phyloP scores from a whole-genome alignment of 2,113 vertebrate species.

The Chaetodon auriga region DNA sequence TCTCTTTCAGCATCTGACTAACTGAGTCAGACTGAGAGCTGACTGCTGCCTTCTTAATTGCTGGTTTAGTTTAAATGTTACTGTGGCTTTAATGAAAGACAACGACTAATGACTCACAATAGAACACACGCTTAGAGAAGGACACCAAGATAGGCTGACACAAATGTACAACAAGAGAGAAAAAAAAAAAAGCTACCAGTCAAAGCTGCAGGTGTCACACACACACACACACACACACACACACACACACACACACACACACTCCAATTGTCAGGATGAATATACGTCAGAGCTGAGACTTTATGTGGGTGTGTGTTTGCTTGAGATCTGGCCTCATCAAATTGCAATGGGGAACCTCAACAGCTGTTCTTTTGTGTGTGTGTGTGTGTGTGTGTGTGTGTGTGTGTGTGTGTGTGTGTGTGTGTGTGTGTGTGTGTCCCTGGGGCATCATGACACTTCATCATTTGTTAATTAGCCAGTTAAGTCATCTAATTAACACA shows the following conservation, averaged over 20 bases:
- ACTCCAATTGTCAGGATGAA: slow-evolving; percentile 13
- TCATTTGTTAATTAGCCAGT: slow-evolving; percentile 77
- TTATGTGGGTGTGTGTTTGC: slow-evolving; percentile 10
- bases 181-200: not conserved
- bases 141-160: not conserved
- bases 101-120: not conserved
- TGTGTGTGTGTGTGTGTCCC: slow-evolving; percentile 44
- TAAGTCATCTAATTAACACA: slow-evolving; percentile 77
- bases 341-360: slow-evolving; percentile 52
- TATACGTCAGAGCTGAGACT: slow-evolving; percentile 1
- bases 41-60: not conserved
- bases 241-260: no score
- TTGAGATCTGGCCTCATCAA: slow-evolving; percentile 49
- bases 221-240: slow-evolving; percentile 8
- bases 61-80: not conserved
- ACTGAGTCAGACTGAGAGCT: not conserved
- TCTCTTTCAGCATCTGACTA: not conserved
- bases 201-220: slow-evolving; percentile 13
- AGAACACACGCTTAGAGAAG: not conserved
- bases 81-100: not conserved
- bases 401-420: slow-evolving; percentile 9
- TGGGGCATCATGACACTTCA: slow-evolving; percentile 72
- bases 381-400: slow-evolving; percentile 4
- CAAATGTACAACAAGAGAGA: not conserved
- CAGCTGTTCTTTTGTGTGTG: slow-evolving; percentile 56